phyloP scores from a whole-genome alignment of 2,797 vertebrate species.

The Sebastes oblongus region DNA sequence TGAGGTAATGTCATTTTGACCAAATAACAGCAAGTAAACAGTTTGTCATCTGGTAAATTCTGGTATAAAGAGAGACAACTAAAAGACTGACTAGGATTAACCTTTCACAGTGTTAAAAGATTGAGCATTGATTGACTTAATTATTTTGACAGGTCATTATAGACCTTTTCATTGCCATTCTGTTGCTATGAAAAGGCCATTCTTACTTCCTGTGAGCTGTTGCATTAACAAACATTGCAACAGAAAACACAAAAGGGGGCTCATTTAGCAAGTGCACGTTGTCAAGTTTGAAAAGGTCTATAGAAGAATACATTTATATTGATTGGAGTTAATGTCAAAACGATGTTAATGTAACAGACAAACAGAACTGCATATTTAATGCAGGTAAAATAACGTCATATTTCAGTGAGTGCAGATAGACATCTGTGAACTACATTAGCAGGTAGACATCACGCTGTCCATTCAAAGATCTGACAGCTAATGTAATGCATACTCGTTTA shows the following conservation, averaged over 20 bases:
- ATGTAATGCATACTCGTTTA: not conserved
- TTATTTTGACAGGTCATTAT: not conserved
- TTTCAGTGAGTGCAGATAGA: not conserved
- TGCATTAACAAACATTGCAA: not conserved
- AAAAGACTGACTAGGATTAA: not conserved
- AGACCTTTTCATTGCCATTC: not conserved
- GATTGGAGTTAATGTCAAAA: not conserved
- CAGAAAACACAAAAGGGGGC: not conserved
- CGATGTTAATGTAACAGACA: not conserved
- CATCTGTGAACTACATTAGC: not conserved
- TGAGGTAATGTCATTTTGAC: too few relatives aligned
- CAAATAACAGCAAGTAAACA: too few relatives aligned
- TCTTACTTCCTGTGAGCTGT: not conserved
- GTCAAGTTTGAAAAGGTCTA: not conserved
- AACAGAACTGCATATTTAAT: not conserved
- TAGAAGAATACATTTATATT: not conserved
- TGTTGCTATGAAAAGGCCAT: not conserved
- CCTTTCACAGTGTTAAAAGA: not conserved
- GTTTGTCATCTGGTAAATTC: not conserved
- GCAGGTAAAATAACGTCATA: not conserved
- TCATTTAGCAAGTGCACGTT: not conserved
- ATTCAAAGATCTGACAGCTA: not conserved
- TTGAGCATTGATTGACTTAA: not conserved
- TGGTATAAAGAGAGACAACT: not conserved
- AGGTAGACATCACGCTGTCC: not conserved